Evolutionary conservation across 2,113 vertebrate species (phyloP).

Genomic region (Chelonoidis abingdonii): DNA sequence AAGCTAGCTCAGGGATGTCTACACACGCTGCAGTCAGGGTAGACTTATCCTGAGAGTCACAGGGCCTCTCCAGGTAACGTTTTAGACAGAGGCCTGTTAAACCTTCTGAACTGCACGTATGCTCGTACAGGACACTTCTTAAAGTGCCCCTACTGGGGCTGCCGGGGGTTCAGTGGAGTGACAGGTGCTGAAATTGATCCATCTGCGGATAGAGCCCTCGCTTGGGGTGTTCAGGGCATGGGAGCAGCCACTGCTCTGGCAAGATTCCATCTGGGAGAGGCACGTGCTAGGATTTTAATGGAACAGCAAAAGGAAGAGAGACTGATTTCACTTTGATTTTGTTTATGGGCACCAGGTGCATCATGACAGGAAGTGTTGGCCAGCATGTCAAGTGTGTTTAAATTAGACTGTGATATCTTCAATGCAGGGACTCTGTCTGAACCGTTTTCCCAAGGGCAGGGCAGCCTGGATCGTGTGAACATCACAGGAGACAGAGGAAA

Average conservation of each 20-base stretch:
- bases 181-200: neutral
- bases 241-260: no score
- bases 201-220: neutral
- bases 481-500: neutral
- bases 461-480: neutral
- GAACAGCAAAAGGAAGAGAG: neutral
- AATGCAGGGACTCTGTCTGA: neutral
- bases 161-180: neutral
- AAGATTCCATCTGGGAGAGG: neutral
- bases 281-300: neutral
- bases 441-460: neutral
- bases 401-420: neutral
- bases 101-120: neutral
- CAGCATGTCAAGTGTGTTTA: neutral
- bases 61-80: neutral
- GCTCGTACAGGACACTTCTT: neutral
- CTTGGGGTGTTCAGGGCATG: neutral
- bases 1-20: neutral
- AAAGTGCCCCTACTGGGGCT: neutral
- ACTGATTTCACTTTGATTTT: neutral
- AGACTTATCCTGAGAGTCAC: neutral
- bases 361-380: neutral
- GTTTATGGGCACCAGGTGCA: neutral
- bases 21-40: neutral
- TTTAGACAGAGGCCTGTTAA: neutral